Percentiles rank a stretch among this genome's conserved stretches.
Evolutionary conservation across 2,797 vertebrate species (phyloP).

Genomic region (Eleutherodactylus coqui): DNA sequence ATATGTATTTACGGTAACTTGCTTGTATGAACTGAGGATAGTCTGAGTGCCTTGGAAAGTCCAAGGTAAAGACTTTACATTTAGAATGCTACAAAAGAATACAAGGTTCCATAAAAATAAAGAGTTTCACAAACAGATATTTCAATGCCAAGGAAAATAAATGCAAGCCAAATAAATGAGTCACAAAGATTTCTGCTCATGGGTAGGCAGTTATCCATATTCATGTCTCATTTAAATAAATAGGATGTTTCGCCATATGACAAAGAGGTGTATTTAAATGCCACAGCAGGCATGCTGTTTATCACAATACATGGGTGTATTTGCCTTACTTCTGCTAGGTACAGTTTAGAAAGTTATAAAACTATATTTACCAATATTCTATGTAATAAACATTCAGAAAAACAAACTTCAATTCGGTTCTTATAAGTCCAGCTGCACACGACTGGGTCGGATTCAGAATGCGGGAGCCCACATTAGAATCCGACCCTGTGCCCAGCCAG

Average conservation of each 20-base stretch:
- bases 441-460: too few relatives aligned
- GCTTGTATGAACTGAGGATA: not conserved
- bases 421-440: too few relatives aligned
- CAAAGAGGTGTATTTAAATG: slow-evolving; percentile 52
- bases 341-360: not conserved
- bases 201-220: slow-evolving; percentile 56
- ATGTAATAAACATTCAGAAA: not conserved
- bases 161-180: slow-evolving; percentile 40
- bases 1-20: not conserved
- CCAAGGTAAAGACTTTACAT: not conserved
- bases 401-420: too few relatives aligned
- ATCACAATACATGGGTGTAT: not conserved
- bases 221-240: slow-evolving; percentile 49
- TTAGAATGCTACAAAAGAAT: not conserved
- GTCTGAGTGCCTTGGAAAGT: not conserved
- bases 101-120: slow-evolving; percentile 12
- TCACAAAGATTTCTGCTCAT: slow-evolving; percentile 32
- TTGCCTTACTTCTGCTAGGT: not conserved
- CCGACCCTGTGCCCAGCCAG: too few relatives aligned
- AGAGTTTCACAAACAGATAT: not conserved
- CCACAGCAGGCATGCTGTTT: slow-evolving; percentile 24
- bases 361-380: not conserved
- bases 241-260: slow-evolving; percentile 48
- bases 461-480: too few relatives aligned
- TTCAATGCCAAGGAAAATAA: slow-evolving; percentile 20